These are phyloP conservation scores for Theretra japonica DNA, from an alignment of 2,888 invertebrate species.

Conservation along the genomic window DNA sequence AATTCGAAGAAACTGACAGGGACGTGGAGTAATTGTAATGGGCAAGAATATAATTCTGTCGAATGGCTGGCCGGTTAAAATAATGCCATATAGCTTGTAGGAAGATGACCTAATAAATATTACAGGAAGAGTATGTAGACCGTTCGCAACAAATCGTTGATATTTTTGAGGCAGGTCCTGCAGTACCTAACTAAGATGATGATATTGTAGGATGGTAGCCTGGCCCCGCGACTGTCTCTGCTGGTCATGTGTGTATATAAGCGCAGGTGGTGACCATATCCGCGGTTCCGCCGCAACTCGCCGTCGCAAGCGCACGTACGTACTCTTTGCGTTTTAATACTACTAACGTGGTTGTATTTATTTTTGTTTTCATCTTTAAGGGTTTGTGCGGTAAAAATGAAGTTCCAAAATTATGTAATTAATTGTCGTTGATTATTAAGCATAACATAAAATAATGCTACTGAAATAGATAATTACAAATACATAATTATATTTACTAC, in stretches of 20 bases:
- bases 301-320: constrained; percentile 29
- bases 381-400: no score
- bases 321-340: constrained; percentile 10
- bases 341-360: not conserved
- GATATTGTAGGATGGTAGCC: not conserved
- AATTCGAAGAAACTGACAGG: no score
- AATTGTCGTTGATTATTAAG: no score
- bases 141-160: no score
- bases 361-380: not conserved
- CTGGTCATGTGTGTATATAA: constrained; percentile 20
- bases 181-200: not conserved
- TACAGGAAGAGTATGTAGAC: no score
- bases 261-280: not conserved
- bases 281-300: constrained; percentile 24
- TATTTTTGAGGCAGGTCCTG: no score
- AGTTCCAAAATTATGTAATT: no score
- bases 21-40: no score
- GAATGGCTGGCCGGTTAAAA: not conserved
- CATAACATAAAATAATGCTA: no score
- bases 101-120: no score
- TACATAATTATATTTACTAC: no score
- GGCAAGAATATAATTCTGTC: not conserved
- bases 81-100: not conserved
- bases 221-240: not conserved
- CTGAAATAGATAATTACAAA: no score